Evolutionary conservation across 2,113 vertebrate genomes (phyloP).

Genomic region (Lasiurus cinereus): DNA sequence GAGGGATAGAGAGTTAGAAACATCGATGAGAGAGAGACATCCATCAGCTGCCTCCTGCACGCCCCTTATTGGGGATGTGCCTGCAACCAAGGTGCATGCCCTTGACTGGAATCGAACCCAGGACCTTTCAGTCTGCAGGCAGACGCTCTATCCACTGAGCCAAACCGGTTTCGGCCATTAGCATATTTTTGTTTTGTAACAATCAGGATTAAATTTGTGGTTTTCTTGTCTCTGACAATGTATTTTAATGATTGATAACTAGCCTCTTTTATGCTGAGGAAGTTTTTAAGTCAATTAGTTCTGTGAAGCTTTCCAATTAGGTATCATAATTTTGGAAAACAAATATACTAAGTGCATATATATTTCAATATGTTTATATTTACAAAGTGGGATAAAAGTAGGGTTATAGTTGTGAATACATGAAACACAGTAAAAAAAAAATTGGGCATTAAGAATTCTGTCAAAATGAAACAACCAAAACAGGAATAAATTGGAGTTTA

Average conservation of each 20-base stretch:
- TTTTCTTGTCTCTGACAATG: not conserved
- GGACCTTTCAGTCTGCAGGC: too few relatives aligned
- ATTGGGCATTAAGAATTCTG: not conserved
- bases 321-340: not conserved
- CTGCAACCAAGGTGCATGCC: too few relatives aligned
- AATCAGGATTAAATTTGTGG: not conserved
- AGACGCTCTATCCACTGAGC: too few relatives aligned
- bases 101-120: too few relatives aligned
- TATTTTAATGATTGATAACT: not conserved
- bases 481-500: constrained; percentile 26
- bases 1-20: too few relatives aligned
- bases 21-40: too few relatives aligned
- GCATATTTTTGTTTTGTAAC: not conserved
- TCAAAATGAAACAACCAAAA: not conserved
- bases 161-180: not conserved
- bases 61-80: too few relatives aligned
- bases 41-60: too few relatives aligned
- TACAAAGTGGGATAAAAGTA: not conserved
- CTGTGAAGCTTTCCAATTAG: not conserved
- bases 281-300: not conserved
- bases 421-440: not conserved
- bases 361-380: not conserved
- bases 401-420: not conserved
- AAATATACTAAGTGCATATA: not conserved
- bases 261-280: not conserved